A percentile compares a stretch with the other conserved stretches of the same genome.
Evolutionary conservation across 2,888 invertebrate species (phyloP).

Genomic region (Pelosia muscerda): DNA sequence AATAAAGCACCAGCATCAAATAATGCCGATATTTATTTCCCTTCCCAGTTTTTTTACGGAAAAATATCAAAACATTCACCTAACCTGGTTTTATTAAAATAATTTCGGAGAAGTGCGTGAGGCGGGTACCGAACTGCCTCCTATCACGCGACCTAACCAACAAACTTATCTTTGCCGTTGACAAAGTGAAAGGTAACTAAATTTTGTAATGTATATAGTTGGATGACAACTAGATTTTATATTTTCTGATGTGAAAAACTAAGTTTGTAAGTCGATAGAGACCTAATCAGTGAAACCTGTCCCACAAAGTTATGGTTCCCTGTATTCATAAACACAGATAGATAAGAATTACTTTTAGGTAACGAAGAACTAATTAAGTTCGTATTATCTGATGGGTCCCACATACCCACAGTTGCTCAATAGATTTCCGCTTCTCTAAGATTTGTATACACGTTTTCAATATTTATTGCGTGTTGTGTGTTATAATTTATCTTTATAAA

Average conservation of each 20-base stretch:
- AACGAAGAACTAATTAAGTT: conserved; percentile 68
- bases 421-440: conserved; percentile 33
- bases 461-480: conserved; percentile 7
- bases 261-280: conserved; percentile 53
- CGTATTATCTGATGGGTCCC: conserved; percentile 52
- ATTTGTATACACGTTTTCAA: conserved; percentile 14
- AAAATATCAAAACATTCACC: conserved; percentile 77
- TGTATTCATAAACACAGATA: conserved; percentile 72
- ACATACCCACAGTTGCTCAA: conserved; percentile 32
- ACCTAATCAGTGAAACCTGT: conserved; percentile 80
- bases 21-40: conserved; percentile 50
- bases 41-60: conserved; percentile 52
- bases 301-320: conserved; percentile 71
- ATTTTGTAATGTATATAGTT: conserved; percentile 41
- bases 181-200: conserved; percentile 39
- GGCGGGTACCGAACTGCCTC: conserved; percentile 72
- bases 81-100: conserved; percentile 84
- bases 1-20: conserved; percentile 37
- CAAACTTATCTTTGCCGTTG: conserved; percentile 59
- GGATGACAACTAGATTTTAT: conserved; percentile 35
- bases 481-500: conserved; percentile 1
- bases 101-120: conserved; percentile 84
- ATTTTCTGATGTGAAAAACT: conserved; percentile 20
- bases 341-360: conserved; percentile 65
- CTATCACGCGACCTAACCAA: conserved; percentile 71